Percentiles rank a stretch among this genome's conserved stretches.
These are phyloP conservation scores for Lordiphosa andalusiaca DNA, from an alignment of 2,888 invertebrate genomes.

Conservation along the genomic window DNA sequence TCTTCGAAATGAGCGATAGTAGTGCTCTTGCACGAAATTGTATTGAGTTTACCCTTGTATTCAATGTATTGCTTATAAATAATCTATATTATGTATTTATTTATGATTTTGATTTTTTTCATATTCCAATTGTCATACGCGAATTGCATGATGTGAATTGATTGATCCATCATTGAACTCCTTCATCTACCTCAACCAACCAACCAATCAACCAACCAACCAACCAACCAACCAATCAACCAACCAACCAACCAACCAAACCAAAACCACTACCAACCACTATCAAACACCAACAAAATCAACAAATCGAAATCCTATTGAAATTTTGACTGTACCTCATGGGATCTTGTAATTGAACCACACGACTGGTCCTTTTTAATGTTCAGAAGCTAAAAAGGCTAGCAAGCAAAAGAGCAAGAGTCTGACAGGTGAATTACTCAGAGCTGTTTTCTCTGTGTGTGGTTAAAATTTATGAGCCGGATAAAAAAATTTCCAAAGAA, in stretches of 20 bases:
- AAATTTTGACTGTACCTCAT: constrained; percentile 21
- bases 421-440: constrained; percentile 87
- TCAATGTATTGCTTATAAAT: constrained; percentile 18
- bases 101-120: constrained; percentile 48
- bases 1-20: too few relatives aligned
- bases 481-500: too few relatives aligned
- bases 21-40: not conserved
- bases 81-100: constrained; percentile 52
- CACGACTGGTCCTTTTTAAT: constrained; percentile 30
- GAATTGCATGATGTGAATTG: constrained; percentile 78
- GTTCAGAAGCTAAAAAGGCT: constrained; percentile 96
- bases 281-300: constrained; percentile 36
- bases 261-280: constrained; percentile 42
- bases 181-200: constrained; percentile 63
- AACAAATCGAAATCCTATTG: constrained; percentile 17
- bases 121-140: constrained; percentile 67
- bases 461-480: not conserved
- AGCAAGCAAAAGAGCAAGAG: constrained; percentile 91
- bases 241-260: constrained; percentile 39
- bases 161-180: constrained; percentile 68
- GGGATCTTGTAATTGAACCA: constrained; percentile 30
- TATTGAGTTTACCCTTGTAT: constrained; percentile 1
- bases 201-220: constrained; percentile 39
- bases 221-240: constrained; percentile 19
- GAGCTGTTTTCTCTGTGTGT: constrained; percentile 2